A percentile compares a stretch with the other conserved stretches of the same genome.
These are phyloP conservation scores for Decapterus maruadsi DNA, from an alignment of 2,797 vertebrate genomes.

Conservation along the genomic window DNA sequence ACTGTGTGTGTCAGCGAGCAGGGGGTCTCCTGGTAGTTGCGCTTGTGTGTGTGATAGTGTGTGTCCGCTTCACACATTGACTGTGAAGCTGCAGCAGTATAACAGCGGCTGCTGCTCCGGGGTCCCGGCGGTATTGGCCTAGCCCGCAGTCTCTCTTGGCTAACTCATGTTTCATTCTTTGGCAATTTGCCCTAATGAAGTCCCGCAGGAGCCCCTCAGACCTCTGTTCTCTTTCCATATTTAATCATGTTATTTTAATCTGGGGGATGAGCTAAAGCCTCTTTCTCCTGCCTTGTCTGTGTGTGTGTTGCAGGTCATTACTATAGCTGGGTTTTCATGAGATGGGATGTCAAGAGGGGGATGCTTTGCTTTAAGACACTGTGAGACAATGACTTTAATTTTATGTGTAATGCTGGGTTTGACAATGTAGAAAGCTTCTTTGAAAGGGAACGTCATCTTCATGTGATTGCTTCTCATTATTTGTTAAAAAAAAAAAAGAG, in stretches of 20 bases:
- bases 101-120: constrained; percentile 84
- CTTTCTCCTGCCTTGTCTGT: constrained; percentile 65
- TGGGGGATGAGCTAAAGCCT: constrained; percentile 88
- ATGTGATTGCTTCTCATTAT: constrained; percentile 67
- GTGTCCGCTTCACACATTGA: constrained; percentile 90
- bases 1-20: constrained; percentile 92
- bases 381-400: constrained; percentile 75
- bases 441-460: constrained; percentile 68
- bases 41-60: constrained; percentile 79
- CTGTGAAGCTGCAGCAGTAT: constrained; percentile 91
- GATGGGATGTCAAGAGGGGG: constrained; percentile 76
- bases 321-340: constrained; percentile 80
- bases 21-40: constrained; percentile 86
- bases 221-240: constrained; percentile 95
- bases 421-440: constrained; percentile 59
- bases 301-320: constrained; percentile 82
- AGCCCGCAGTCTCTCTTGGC: constrained; percentile 94
- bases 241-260: constrained; percentile 97
- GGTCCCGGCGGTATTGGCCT: constrained; percentile 90
- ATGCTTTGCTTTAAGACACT: constrained; percentile 76
- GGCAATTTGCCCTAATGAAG: constrained; percentile 99
- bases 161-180: constrained; percentile 99
- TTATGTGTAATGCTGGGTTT: constrained; percentile 64
- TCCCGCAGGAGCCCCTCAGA: constrained; percentile 96
- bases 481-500: constrained; percentile 57